A percentile compares a stretch with the other conserved stretches of the same genome.
phyloP scores from a whole-genome alignment of 2,888 invertebrate species.

The Sicus ferrugineus region DNA sequence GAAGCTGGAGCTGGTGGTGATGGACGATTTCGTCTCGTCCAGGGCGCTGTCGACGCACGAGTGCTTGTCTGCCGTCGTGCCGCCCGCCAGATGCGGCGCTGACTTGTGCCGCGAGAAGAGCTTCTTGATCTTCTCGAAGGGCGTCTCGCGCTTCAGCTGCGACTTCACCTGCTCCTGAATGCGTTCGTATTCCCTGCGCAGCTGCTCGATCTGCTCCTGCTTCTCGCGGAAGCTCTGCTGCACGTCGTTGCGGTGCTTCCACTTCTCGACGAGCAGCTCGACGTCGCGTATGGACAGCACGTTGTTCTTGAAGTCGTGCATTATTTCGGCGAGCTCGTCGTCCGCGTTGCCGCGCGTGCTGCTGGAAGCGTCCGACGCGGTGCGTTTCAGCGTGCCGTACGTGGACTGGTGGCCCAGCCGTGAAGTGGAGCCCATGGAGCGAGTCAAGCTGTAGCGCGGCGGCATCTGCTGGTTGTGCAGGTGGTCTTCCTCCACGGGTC shows the following conservation, averaged over 20 bases:
- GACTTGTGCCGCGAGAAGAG: constrained; percentile 75
- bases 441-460: constrained; percentile 45
- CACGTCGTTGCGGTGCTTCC: constrained; percentile 87
- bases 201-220: constrained; percentile 80
- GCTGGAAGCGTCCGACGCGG: constrained; percentile 61
- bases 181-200: constrained; percentile 83
- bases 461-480: constrained; percentile 40
- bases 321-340: constrained; percentile 84
- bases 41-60: constrained; percentile 51
- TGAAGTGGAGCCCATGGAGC: constrained; percentile 46
- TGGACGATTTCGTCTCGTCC: constrained; percentile 62
- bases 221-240: constrained; percentile 86
- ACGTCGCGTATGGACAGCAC: constrained; percentile 86
- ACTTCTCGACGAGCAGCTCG: constrained; percentile 84
- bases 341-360: constrained; percentile 64
- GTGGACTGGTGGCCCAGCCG: constrained; percentile 46
- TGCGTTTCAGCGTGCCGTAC: constrained; percentile 60
- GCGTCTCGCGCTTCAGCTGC: constrained; percentile 78
- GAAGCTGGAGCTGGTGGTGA: constrained; percentile 58
- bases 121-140: constrained; percentile 80
- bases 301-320: constrained; percentile 89
- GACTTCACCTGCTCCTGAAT: constrained; percentile 81
- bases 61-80: constrained; percentile 45
- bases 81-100: constrained; percentile 48
- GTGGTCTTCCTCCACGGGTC: constrained; percentile 56